These are phyloP conservation scores for Porites lutea DNA, from an alignment of 64 coral and sea anemone genomes.

Conservation along the genomic window DNA sequence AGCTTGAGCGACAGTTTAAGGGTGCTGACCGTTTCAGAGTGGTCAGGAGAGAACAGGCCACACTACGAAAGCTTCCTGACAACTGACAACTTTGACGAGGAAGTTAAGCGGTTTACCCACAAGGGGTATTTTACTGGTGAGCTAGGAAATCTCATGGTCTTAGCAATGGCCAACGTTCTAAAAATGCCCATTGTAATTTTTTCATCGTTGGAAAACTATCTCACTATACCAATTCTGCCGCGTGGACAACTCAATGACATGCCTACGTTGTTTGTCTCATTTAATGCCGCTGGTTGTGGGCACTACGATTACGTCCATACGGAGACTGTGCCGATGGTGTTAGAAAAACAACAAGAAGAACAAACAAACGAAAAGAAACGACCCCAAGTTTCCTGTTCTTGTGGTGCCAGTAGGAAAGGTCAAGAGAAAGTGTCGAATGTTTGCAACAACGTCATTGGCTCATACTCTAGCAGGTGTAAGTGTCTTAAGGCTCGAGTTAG, in stretches of 20 bases:
- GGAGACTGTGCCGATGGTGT: background rate
- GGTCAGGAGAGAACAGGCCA: background rate
- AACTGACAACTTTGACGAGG: slow-evolving; percentile 17
- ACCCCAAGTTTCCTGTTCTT: slow-evolving; percentile 44
- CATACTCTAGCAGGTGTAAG: slow-evolving; percentile 52
- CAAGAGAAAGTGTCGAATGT: background rate
- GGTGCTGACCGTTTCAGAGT: slow-evolving; percentile 41
- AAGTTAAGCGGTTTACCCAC: slow-evolving; percentile 12
- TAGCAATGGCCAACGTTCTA: slow-evolving; percentile 30
- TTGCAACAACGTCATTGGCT: slow-evolving; percentile 37
- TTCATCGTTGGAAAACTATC: slow-evolving; percentile 16
- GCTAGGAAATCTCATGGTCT: slow-evolving; percentile 42
- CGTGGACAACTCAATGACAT: background rate
- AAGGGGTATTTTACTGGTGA: slow-evolving; percentile 32
- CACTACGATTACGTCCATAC: slow-evolving; percentile 43
- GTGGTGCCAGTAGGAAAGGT: slow-evolving; percentile 55
- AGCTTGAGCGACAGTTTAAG: slow-evolving; percentile 19
- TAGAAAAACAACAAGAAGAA: too few species aligned
- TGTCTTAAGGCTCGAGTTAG: slow-evolving; percentile 12
- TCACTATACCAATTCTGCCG: slow-evolving; percentile 21
- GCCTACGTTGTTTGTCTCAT: slow-evolving; percentile 20
- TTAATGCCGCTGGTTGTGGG: slow-evolving; percentile 24
- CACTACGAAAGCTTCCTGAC: slow-evolving; percentile 33
- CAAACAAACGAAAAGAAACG: slow-evolving; percentile 2
- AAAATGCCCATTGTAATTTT: slow-evolving; percentile 40